Base-by-base conservation (phyloP, 2,888 invertebrate genomes). In the Sinelater perroti region DNA sequence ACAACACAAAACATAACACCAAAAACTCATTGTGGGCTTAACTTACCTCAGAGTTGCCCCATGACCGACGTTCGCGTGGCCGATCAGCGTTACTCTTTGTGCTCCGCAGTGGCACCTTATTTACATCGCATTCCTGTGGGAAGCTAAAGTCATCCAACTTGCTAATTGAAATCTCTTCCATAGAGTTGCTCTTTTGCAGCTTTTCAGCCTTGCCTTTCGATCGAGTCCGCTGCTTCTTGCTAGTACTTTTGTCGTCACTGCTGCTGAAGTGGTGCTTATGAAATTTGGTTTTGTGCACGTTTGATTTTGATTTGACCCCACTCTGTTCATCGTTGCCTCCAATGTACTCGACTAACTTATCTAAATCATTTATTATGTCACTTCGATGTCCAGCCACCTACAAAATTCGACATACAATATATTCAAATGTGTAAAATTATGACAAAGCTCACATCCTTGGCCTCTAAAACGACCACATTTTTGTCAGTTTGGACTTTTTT, bases 151-250 rank as follows among this genome's bases (percentile, higher is more conserved):
- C 89, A 70, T 88, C 89, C 63, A 90, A 81, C 76, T 86, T 88
- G 55, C 89, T 87, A 66, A 88, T 87, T 40, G 90, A 90, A 64
- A 91, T 84, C 78, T 93, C 93, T 75, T 92, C 91, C 67, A 93
- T 79, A 20, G 91, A 91, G 72, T 89, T 88, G 63, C 90, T 87
- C 65, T 91, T 89, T 73, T 89, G 86, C 56, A 85, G 70, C 62
- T 81, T 80, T 44, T 57, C 73, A 28, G 70, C 66, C 53, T 77
- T 70, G 17, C 75, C 78, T 55, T 82, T 81, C 11, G 62, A 55
- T 14, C 67, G 60, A 18, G 63, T 52, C 35, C 64, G 51, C 74
- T 78, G 64, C 46, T 69, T 70, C 30, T 67, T 63, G 28, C 63
- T 64, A 24, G 63, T 64, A n/a, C 55, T 51, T 64, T 67, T 69